phyloP scores from a whole-genome alignment of 2,113 vertebrate species.

The Rousettus leschenaultii region DNA sequence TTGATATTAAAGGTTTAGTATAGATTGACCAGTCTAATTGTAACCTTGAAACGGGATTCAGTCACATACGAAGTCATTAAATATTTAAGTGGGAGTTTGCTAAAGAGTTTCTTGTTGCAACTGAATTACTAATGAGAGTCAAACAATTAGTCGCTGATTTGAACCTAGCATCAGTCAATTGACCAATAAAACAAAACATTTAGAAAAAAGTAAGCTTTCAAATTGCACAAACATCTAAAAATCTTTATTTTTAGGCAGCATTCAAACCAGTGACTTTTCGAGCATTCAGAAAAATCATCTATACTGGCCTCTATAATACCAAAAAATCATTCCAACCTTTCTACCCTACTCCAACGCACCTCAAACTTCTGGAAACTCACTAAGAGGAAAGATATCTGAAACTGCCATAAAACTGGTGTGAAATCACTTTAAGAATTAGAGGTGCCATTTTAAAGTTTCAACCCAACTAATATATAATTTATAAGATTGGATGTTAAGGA shows the following conservation, averaged over 20 bases:
- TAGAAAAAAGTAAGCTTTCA: conserved; percentile 67
- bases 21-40: neutral
- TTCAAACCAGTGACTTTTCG: neutral
- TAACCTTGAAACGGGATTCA: conserved; percentile 50
- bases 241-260: neutral
- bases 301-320: neutral
- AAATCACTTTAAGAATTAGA: neutral
- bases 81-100: conserved; percentile 44
- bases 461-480: neutral
- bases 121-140: neutral
- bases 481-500: neutral
- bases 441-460: neutral
- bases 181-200: conserved; percentile 66
- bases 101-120: conserved; percentile 65
- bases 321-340: neutral
- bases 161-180: conserved; percentile 48
- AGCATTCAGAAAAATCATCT: neutral
- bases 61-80: conserved; percentile 58
- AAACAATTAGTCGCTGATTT: conserved; percentile 46
- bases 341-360: neutral
- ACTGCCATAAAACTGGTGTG: neutral
- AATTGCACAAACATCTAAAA: conserved; percentile 45
- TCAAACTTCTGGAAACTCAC: neutral
- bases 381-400: neutral
- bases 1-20: neutral